Evolutionary conservation across 1,140 invertebrate genomes (phyloP).

Genomic region (Cherax destructor): DNA sequence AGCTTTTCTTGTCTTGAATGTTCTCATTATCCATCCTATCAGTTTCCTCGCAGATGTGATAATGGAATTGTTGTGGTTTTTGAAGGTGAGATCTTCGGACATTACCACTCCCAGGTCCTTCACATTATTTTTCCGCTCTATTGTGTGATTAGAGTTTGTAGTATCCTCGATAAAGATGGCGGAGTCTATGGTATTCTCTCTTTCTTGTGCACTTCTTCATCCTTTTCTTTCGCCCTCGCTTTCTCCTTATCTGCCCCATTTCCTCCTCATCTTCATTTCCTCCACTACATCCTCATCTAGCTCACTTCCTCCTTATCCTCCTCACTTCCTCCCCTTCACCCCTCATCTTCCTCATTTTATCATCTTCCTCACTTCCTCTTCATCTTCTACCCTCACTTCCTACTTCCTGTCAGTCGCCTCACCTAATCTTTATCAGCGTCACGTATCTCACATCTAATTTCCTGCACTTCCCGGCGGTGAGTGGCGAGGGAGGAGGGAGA

Average conservation of each 20-base stretch:
- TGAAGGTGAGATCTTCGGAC: too few relatives aligned
- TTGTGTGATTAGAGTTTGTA: too few relatives aligned
- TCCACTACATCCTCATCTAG: not conserved
- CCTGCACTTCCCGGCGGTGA: not conserved
- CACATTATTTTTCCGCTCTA: too few relatives aligned
- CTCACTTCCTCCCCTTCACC: not conserved
- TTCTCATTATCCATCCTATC: too few relatives aligned
- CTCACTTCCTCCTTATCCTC: not conserved
- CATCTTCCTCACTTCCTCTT: not conserved
- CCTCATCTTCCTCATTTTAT: not conserved
- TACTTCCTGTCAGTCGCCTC: not conserved
- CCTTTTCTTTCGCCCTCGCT: not conserved
- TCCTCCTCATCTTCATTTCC: not conserved
- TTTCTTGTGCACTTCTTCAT: too few relatives aligned
- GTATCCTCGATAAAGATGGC: too few relatives aligned
- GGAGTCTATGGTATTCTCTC: too few relatives aligned
- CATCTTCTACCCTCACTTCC: not conserved
- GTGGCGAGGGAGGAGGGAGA: not conserved
- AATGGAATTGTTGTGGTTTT: too few relatives aligned
- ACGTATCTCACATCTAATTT: slow-evolving; percentile 4
- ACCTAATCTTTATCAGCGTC: slow-evolving; percentile 9
- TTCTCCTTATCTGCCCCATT: not conserved
- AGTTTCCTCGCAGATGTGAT: too few relatives aligned
- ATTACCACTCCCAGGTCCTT: too few relatives aligned
- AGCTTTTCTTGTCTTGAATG: too few relatives aligned